These are phyloP conservation scores for Gryllus bimaculatus DNA, from an alignment of 1,140 invertebrate genomes.

Conservation along the genomic window DNA sequence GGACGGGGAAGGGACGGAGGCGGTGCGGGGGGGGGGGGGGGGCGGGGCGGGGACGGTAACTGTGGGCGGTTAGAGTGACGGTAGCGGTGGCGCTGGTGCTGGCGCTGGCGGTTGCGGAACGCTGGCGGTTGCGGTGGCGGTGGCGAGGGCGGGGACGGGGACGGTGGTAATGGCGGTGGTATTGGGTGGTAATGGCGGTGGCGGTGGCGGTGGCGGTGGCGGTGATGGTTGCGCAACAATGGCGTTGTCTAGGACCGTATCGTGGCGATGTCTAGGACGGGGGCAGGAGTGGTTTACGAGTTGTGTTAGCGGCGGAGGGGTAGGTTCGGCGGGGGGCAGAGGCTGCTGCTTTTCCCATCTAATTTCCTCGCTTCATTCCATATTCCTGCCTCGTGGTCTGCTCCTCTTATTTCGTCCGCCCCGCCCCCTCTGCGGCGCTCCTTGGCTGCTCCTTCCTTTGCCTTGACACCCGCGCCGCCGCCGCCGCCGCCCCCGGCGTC, in stretches of 20 bases:
- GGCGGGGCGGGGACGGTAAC: background rate
- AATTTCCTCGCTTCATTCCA: constrained; percentile 1
- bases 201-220: background rate
- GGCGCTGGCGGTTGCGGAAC: background rate
- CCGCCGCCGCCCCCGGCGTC: no score
- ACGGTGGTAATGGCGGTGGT: background rate
- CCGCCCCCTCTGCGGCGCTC: background rate
- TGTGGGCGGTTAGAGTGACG: constrained; percentile 2
- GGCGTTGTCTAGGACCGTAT: no score
- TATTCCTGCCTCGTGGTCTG: background rate
- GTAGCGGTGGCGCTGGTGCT: background rate
- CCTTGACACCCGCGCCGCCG: background rate
- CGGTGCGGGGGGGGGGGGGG: background rate
- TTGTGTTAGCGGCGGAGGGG: background rate
- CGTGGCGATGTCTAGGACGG: background rate
- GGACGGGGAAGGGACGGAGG: background rate
- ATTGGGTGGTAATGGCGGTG: background rate
- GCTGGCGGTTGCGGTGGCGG: background rate
- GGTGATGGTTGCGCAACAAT: background rate
- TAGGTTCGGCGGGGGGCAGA: background rate
- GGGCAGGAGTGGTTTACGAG: background rate
- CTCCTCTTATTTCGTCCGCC: no score
- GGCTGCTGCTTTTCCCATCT: background rate
- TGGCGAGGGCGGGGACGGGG: background rate
- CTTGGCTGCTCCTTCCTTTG: background rate